A percentile compares a stretch with the other conserved stretches of the same genome.
phyloP scores from a whole-genome alignment of 2,888 invertebrate genomes.

The Pterostichus madidus region DNA sequence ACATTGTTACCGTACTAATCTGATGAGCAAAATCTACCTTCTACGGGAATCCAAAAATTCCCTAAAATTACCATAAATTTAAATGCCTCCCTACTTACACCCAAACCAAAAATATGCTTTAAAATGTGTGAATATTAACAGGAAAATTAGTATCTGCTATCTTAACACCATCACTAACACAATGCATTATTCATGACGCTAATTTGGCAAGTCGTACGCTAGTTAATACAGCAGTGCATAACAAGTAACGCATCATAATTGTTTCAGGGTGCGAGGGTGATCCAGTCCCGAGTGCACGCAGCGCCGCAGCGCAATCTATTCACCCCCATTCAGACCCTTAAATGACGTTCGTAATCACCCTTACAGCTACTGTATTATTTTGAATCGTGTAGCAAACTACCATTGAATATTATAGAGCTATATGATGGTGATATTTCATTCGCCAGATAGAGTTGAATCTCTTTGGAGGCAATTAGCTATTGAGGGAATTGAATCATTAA shows the following conservation, averaged over 20 bases:
- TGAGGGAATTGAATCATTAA: too few species aligned
- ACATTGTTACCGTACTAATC: too few species aligned
- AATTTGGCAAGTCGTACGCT: constrained; percentile 46
- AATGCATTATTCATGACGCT: constrained; percentile 46
- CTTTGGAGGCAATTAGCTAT: too few species aligned
- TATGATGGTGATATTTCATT: too few species aligned
- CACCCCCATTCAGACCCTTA: constrained; percentile 48
- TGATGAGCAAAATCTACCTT: too few species aligned
- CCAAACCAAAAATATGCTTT: constrained; percentile 19
- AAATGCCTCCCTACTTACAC: background rate
- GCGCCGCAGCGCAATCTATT: constrained; percentile 50
- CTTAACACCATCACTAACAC: constrained; percentile 24
- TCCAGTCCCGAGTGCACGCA: constrained; percentile 3
- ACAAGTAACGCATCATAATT: constrained; percentile 45
- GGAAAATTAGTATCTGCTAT: constrained; percentile 25
- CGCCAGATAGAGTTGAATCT: too few species aligned
- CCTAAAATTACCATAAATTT: constrained; percentile 33
- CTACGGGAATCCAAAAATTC: background rate
- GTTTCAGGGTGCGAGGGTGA: constrained; percentile 32
- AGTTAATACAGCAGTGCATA: constrained; percentile 48
- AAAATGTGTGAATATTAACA: constrained; percentile 27
- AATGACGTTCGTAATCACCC: constrained; percentile 36
- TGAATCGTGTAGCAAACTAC: too few species aligned
- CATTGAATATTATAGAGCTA: too few species aligned
- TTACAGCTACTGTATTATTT: constrained; percentile 11